Base-by-base conservation (phyloP, 2,888 invertebrate species). In the Andrena fulva region DNA sequence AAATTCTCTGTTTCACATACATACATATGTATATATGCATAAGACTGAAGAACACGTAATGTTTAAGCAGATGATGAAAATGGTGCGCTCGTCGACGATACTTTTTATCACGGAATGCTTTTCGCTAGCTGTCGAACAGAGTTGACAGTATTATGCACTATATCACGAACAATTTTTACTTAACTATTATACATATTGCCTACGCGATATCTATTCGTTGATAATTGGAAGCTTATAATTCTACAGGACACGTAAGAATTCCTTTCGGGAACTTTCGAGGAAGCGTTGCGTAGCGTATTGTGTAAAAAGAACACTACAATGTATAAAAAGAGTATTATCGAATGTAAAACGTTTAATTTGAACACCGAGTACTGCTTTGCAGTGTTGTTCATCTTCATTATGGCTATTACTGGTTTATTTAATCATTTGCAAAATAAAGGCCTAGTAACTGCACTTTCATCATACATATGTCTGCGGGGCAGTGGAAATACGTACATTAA, bases 161-260 rank as follows among this genome's bases (percentile, higher is more conserved):
- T 73, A 81, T 74, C 56, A 67, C 50, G 67, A 75, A 59, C 56
- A 78, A 73, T 79, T 78, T 76, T 84, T 84, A 87, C 73, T 73
- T 82, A 80, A 82, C 76, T 74, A 82, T 85, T 85, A 76, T 71
- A 42, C 42, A 42, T 42, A 79, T 77, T 77, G 80, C 69, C 50
- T 68, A 59, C 42, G 63, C 72, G 72, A 80, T 87, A 80, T 78
- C 84, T 75, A 84, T 86, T 84, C 76, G 79, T 50, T 68, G 33
- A 66, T 63, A 76, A 31, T 82, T 60, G 33, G 42, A 64, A 56
- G 42, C 48, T 68, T 63, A 64, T 10, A 73, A 24, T 64, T 74
- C 24, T 42, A 48, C 35, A 54, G 63, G 29, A 63, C 64, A 62
- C 31, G 16, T 35, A 62, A 71, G 2, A 42, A 67, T 68, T 77